A percentile compares a stretch with the other conserved stretches of the same genome.
These are phyloP conservation scores for Pyrrhia umbra DNA, from an alignment of 2,888 invertebrate genomes.

Conservation along the genomic window DNA sequence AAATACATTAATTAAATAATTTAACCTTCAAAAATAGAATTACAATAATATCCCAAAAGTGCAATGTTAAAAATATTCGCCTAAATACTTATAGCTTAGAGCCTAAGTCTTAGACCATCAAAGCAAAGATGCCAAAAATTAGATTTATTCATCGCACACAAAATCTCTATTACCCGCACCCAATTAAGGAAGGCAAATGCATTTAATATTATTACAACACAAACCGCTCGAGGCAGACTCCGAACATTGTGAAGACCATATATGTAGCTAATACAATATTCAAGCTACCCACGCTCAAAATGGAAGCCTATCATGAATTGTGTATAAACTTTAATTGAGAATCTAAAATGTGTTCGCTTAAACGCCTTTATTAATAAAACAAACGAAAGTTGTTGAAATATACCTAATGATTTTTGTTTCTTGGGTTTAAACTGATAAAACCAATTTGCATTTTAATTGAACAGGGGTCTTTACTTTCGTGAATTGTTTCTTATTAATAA, in stretches of 20 bases:
- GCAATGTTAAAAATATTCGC: too few species aligned
- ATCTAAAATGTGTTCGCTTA: slow-evolving; percentile 3
- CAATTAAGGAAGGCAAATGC: slow-evolving; percentile 18
- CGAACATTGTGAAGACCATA: neutral
- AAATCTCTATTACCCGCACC: slow-evolving; percentile 7
- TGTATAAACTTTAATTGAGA: slow-evolving; percentile 25
- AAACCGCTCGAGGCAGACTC: neutral
- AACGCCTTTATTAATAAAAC: neutral
- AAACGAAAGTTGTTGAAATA: slow-evolving; percentile 3
- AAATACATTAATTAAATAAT: too few species aligned
- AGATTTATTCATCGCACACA: neutral
- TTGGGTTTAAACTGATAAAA: neutral
- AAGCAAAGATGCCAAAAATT: slow-evolving; percentile 3
- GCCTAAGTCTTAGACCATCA: neutral
- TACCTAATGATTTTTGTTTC: neutral
- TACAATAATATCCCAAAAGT: too few species aligned
- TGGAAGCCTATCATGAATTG: slow-evolving; percentile 19
- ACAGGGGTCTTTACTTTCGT: neutral
- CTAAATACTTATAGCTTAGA: neutral
- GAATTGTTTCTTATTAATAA: neutral
- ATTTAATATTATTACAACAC: slow-evolving; percentile 26
- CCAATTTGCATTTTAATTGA: slow-evolving; percentile 2
- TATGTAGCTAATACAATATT: slow-evolving; percentile 18
- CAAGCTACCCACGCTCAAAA: slow-evolving; percentile 3
- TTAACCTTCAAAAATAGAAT: too few species aligned